Conservation (phyloP, 2,113 vertebrate species). For the Podilymbus podiceps region DNA sequence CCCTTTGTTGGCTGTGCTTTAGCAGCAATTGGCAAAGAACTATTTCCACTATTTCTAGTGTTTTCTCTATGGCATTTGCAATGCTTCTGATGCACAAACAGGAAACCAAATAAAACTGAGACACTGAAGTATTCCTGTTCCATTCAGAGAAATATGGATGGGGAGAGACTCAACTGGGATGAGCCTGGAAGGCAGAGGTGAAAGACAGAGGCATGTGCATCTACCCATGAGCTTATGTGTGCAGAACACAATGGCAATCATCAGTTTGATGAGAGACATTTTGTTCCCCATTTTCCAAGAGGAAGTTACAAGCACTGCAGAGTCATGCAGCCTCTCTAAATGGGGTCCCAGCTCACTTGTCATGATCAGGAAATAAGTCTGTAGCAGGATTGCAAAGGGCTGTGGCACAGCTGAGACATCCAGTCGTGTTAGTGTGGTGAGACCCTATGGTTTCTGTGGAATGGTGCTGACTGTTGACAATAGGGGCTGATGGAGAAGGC, state of each 20-base stretch:
- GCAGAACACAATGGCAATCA: conserved; percentile 64
- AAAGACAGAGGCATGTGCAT: conserved; percentile 13
- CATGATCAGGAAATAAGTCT: conserved; percentile 6
- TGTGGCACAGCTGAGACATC: conserved; percentile 27
- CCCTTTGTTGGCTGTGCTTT: not conserved
- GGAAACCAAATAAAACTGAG: conserved; percentile 49
- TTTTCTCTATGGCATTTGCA: not conserved
- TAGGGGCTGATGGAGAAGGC: conserved; percentile 58
- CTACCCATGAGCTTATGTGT: not conserved
- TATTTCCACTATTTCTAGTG: not conserved
- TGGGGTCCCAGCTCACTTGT: not conserved
- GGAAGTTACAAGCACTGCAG: conserved; percentile 30
- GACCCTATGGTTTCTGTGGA: conserved; percentile 23
- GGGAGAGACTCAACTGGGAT: not conserved
- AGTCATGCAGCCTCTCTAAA: conserved; percentile 46
- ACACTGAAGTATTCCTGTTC: conserved; percentile 51
- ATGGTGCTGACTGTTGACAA: conserved; percentile 54
- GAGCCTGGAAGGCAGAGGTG: conserved; percentile 53
- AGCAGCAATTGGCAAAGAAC: not conserved
- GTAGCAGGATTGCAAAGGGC: not conserved
- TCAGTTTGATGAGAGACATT: conserved; percentile 67
- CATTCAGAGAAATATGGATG: conserved; percentile 29
- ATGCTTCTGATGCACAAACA: not conserved
- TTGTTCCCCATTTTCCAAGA: conserved; percentile 59
- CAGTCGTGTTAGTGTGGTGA: conserved; percentile 17